These are phyloP conservation scores for Orientallactaga bullata DNA, from an alignment of 2,113 vertebrate species.

Conservation along the genomic window DNA sequence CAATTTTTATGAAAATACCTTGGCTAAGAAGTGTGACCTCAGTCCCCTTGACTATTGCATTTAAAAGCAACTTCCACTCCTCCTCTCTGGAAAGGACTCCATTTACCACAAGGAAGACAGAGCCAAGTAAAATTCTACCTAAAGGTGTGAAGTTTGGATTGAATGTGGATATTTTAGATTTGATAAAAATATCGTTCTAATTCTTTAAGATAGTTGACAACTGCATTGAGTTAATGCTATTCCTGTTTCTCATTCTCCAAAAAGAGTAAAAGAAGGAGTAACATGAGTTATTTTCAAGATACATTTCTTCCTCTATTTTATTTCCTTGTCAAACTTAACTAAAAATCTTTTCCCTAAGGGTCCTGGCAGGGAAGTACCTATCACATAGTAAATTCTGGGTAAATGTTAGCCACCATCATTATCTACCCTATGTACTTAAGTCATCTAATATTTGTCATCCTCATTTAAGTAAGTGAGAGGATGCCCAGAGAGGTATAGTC, in stretches of 20 bases:
- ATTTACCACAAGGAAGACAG: neutral
- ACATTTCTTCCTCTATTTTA: neutral
- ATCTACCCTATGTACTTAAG: neutral
- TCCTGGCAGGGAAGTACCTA: constrained; percentile 9
- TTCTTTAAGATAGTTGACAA: neutral
- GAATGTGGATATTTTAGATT: neutral
- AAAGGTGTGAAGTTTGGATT: neutral
- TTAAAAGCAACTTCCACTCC: neutral
- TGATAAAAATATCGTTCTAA: neutral
- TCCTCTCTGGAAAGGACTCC: neutral
- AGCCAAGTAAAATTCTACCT: neutral
- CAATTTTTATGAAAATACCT: constrained; percentile 34
- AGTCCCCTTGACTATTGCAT: neutral
- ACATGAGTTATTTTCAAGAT: constrained; percentile 29
- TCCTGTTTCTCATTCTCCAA: constrained; percentile 20
- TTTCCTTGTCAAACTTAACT: neutral
- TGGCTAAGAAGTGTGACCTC: neutral
- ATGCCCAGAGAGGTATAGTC: neutral
- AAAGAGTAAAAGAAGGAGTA: constrained; percentile 15
- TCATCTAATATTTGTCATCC: neutral
- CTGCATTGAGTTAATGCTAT: neutral
- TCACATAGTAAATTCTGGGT: constrained; percentile 9
- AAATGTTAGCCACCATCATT: neutral
- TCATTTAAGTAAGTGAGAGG: neutral
- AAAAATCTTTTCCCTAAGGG: neutral